phyloP scores from a whole-genome alignment of 2,113 vertebrate genomes.

The Orthochromis malagaraziensis region DNA sequence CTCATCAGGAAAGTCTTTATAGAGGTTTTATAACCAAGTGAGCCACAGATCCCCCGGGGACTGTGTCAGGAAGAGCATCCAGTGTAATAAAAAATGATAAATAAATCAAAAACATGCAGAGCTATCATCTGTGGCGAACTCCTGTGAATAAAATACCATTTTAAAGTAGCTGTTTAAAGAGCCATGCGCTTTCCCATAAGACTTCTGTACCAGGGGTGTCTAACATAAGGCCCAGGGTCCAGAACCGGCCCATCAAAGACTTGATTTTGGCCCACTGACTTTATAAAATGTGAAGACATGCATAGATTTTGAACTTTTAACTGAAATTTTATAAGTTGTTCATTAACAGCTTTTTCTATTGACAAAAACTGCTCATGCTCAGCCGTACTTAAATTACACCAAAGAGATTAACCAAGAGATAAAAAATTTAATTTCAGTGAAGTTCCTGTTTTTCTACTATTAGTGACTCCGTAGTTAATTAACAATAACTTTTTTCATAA shows the following conservation, averaged over 20 bases:
- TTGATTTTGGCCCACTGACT: neutral
- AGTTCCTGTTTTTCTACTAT: neutral
- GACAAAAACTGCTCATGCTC: neutral
- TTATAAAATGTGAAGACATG: neutral
- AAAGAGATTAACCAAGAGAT: neutral
- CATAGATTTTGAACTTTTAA: neutral
- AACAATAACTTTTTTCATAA: neutral
- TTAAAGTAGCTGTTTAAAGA: neutral
- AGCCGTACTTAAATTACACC: neutral
- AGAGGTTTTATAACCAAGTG: neutral
- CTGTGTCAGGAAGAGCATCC: neutral
- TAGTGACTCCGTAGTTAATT: neutral
- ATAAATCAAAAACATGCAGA: neutral
- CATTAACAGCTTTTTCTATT: neutral
- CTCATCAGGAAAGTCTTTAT: neutral
- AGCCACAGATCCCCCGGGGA: neutral
- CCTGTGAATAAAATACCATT: neutral
- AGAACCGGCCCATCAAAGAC: neutral
- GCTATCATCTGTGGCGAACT: neutral
- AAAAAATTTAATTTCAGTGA: rapidly evolving
- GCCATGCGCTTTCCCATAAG: neutral
- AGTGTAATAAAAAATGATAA: neutral
- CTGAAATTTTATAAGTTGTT: neutral
- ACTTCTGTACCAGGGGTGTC: neutral
- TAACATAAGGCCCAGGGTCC: neutral